phyloP scores from a whole-genome alignment of 2,113 vertebrate species.

The Vulpes vulpes region DNA sequence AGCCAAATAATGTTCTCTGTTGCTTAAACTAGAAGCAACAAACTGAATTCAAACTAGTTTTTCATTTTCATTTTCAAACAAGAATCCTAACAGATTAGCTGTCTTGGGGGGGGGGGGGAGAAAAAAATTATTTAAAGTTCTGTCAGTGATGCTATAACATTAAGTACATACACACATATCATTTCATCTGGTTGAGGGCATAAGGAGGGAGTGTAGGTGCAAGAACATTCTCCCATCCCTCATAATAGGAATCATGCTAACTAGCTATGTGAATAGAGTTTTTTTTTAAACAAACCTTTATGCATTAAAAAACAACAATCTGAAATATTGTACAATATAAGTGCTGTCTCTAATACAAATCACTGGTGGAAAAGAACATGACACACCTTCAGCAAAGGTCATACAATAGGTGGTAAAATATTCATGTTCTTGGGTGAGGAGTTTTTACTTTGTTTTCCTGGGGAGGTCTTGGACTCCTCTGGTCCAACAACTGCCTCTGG shows the following conservation, averaged over 20 bases:
- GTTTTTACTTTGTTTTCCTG: background rate
- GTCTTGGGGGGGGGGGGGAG: background rate
- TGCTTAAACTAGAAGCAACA: background rate
- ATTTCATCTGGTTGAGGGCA: background rate
- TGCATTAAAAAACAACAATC: constrained; percentile 77
- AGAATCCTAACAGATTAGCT: background rate
- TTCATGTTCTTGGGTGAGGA: constrained; percentile 34
- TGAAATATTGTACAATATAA: constrained; percentile 76
- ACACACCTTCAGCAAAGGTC: constrained; percentile 49
- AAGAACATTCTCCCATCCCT: background rate
- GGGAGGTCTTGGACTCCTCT: background rate
- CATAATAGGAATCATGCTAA: constrained; percentile 33
- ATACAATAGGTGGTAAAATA: constrained; percentile 75
- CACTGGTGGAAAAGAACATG: background rate
- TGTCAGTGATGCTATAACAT: background rate
- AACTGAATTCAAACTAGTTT: background rate
- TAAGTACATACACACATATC: background rate
- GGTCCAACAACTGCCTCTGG: constrained; percentile 9
- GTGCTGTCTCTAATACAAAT: constrained; percentile 67
- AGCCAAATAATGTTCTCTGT: background rate
- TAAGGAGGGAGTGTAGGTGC: background rate
- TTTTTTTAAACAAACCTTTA: constrained; percentile 69
- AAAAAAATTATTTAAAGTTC: background rate
- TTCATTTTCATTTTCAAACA: background rate
- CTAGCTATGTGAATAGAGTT: background rate